A percentile compares a stretch with the other conserved stretches of the same genome.
These are phyloP conservation scores for Passerina amoena DNA, from an alignment of 2,113 vertebrate genomes.

Conservation along the genomic window DNA sequence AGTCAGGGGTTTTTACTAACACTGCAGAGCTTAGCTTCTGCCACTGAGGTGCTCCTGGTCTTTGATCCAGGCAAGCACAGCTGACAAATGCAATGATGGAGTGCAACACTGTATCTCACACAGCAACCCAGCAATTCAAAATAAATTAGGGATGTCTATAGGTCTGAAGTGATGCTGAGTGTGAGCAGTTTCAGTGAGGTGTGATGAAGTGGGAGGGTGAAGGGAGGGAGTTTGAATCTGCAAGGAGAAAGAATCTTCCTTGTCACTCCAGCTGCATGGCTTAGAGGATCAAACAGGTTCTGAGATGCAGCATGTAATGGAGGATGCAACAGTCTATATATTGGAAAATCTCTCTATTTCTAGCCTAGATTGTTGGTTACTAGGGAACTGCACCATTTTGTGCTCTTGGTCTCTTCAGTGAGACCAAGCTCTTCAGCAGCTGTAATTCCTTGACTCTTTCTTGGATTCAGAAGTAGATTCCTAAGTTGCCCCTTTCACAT, in stretches of 20 bases:
- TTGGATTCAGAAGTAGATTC: background rate
- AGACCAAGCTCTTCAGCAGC: background rate
- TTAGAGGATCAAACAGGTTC: background rate
- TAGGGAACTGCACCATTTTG: background rate
- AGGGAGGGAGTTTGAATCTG: background rate
- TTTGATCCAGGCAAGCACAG: background rate
- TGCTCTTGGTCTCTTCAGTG: background rate
- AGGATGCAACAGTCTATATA: background rate
- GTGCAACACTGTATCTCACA: background rate
- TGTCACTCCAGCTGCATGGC: background rate
- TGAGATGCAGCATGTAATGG: background rate
- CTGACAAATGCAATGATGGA: background rate
- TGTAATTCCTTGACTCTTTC: background rate
- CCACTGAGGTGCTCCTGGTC: background rate
- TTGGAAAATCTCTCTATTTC: background rate
- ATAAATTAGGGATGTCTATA: background rate
- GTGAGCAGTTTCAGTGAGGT: background rate
- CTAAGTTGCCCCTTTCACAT: background rate
- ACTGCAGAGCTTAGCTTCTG: background rate
- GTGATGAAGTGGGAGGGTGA: fast-evolving
- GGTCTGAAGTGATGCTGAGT: background rate
- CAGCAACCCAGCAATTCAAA: background rate
- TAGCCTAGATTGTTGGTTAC: background rate
- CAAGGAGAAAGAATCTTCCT: background rate
- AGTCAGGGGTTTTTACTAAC: background rate